These are phyloP conservation scores for Drosophila kepulauana DNA, from an alignment of 1,140 invertebrate genomes.

Conservation along the genomic window DNA sequence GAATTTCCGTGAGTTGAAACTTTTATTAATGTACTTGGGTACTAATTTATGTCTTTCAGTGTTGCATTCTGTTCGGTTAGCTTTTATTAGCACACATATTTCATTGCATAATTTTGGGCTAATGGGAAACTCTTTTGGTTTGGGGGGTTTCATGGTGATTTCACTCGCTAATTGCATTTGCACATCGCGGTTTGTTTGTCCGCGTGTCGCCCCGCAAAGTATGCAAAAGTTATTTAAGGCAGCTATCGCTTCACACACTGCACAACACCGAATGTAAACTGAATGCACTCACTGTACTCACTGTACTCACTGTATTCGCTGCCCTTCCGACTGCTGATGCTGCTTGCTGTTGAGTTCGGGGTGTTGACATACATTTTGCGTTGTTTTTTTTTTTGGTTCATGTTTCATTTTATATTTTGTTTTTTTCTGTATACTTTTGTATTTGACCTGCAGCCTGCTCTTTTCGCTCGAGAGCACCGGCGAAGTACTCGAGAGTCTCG, in stretches of 20 bases:
- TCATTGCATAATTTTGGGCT: conserved; percentile 35
- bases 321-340: neutral
- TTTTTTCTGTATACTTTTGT: conserved; percentile 1
- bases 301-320: neutral
- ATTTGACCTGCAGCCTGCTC: conserved; percentile 11
- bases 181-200: conserved; percentile 37
- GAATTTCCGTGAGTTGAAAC: too few relatives aligned
- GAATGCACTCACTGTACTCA: neutral
- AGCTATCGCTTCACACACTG: conserved; percentile 41
- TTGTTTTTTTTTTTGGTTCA: conserved; percentile 28
- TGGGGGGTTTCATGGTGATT: conserved; percentile 10
- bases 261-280: conserved; percentile 25
- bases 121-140: conserved; percentile 13
- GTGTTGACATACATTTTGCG: conserved; percentile 57
- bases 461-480: conserved; percentile 15
- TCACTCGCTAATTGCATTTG: conserved; percentile 68
- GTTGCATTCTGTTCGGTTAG: neutral
- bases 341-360: conserved; percentile 17
- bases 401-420: neutral
- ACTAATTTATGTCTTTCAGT: neutral
- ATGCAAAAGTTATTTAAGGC: conserved; percentile 72
- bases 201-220: conserved; percentile 13
- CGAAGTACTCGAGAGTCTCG: conserved; percentile 61
- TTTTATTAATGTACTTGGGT: neutral
- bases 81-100: conserved; percentile 31